These are phyloP conservation scores for Perccottus glenii DNA, from an alignment of 2,113 vertebrate genomes.

Conservation along the genomic window DNA sequence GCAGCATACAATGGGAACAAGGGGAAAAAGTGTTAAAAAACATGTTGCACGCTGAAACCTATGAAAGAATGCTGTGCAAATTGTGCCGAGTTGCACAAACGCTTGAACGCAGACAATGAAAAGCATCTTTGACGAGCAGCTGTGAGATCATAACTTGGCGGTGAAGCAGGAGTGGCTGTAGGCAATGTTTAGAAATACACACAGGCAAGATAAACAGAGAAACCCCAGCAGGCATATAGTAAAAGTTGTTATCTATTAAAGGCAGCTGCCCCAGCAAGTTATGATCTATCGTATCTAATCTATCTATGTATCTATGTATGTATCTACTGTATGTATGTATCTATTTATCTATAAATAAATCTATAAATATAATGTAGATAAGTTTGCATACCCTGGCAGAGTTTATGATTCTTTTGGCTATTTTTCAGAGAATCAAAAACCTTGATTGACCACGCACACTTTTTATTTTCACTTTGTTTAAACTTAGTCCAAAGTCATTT, in stretches of 20 bases:
- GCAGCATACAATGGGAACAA: no score
- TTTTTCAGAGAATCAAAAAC: no score
- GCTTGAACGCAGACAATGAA: slow-evolving; percentile 43
- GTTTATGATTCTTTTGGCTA: no score
- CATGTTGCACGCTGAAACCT: slow-evolving; percentile 11
- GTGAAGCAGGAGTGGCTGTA: slow-evolving; percentile 49
- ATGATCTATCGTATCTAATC: not conserved
- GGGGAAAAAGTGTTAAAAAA: not conserved
- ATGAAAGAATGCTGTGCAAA: slow-evolving; percentile 10
- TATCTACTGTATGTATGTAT: not conserved
- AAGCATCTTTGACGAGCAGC: slow-evolving; percentile 47
- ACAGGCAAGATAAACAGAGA: slow-evolving; percentile 52
- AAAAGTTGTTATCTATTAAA: not conserved
- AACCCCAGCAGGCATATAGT: slow-evolving; percentile 46
- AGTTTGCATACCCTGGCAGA: no score
- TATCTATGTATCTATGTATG: not conserved
- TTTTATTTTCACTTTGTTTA: not conserved
- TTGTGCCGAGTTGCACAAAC: slow-evolving; percentile 22
- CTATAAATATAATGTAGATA: no score
- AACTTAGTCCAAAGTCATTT: slow-evolving; percentile 11
- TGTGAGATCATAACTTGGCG: slow-evolving; percentile 54
- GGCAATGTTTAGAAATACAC: slow-evolving; percentile 60
- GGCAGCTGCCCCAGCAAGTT: no score
- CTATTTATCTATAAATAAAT: no score
- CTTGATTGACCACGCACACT: not conserved